A percentile compares a stretch with the other conserved stretches of the same genome.
These are phyloP conservation scores for Gallinago paraguaiae DNA, from an alignment of 2,113 vertebrate species.

Conservation along the genomic window DNA sequence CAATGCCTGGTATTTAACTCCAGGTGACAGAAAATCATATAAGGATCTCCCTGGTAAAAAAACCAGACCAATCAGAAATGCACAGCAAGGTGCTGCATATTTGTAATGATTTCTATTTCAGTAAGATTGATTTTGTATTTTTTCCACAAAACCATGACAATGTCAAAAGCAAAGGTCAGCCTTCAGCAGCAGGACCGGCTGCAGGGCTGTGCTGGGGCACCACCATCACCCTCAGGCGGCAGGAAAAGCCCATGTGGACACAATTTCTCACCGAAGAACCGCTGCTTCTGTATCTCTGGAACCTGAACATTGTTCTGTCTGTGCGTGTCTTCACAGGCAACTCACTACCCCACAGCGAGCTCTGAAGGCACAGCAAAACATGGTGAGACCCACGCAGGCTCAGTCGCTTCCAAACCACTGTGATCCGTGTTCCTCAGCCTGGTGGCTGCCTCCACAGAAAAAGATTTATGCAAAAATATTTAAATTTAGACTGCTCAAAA, in stretches of 20 bases:
- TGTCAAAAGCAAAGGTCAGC: neutral
- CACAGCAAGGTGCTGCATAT: neutral
- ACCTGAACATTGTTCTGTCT: neutral
- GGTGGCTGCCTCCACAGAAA: neutral
- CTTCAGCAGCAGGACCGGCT: no score
- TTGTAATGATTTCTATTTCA: neutral
- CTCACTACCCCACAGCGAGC: neutral
- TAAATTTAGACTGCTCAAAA: neutral
- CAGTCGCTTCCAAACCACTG: neutral
- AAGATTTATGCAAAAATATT: constrained; percentile 3
- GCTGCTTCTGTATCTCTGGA: neutral
- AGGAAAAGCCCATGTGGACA: rapidly evolving
- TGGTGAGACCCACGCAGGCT: neutral
- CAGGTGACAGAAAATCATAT: neutral
- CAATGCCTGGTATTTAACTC: rapidly evolving
- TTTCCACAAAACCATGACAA: neutral
- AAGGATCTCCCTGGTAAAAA: neutral
- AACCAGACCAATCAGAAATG: neutral
- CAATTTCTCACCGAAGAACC: neutral
- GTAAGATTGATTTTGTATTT: neutral
- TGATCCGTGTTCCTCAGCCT: neutral
- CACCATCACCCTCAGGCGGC: neutral
- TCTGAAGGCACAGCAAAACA: neutral
- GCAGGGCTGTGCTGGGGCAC: rapidly evolving
- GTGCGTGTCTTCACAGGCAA: neutral